A percentile compares a stretch with the other conserved stretches of the same genome.
Conservation (phyloP, 2,888 invertebrate genomes). For the Fissipunctia ypsillon region DNA sequence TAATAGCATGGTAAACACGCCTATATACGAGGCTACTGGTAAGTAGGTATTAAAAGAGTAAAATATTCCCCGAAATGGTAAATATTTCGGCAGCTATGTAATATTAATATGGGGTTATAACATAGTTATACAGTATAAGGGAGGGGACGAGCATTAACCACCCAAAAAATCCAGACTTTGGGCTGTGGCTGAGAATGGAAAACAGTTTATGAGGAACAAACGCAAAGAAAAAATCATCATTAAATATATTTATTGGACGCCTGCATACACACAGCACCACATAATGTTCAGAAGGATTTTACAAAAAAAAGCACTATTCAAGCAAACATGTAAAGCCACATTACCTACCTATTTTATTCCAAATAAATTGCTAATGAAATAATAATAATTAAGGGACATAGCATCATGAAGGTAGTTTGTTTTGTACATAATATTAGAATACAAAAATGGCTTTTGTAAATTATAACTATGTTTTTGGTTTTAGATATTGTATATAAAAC, state of each 20-base stretch:
- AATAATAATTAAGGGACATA: constrained; percentile 4
- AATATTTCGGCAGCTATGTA: too few species aligned
- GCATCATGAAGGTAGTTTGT: constrained; percentile 29
- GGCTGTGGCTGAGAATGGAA: background rate
- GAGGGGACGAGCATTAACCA: background rate
- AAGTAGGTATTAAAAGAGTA: too few species aligned
- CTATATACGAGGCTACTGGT: too few species aligned
- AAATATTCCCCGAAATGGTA: background rate
- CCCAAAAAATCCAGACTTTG: background rate
- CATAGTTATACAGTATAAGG: background rate
- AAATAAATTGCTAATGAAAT: constrained; percentile 9
- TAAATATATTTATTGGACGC: constrained; percentile 55
- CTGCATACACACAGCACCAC: constrained; percentile 46
- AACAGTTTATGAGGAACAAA: background rate
- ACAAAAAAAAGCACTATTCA: constrained; percentile 26
- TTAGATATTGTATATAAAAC: constrained; percentile 53
- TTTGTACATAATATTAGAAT: constrained; percentile 28
- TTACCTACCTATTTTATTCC: constrained; percentile 21
- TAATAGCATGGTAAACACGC: too few species aligned
- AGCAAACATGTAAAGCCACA: constrained; percentile 16
- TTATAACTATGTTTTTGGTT: constrained; percentile 57
- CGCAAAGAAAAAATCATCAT: constrained; percentile 4
- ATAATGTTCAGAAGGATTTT: constrained; percentile 9
- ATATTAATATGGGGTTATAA: background rate
- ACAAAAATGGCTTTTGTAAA: constrained; percentile 8